A percentile compares a stretch with the other conserved stretches of the same genome.
Conservation (phyloP, 1,140 invertebrate genomes). For the Physella acuta region DNA sequence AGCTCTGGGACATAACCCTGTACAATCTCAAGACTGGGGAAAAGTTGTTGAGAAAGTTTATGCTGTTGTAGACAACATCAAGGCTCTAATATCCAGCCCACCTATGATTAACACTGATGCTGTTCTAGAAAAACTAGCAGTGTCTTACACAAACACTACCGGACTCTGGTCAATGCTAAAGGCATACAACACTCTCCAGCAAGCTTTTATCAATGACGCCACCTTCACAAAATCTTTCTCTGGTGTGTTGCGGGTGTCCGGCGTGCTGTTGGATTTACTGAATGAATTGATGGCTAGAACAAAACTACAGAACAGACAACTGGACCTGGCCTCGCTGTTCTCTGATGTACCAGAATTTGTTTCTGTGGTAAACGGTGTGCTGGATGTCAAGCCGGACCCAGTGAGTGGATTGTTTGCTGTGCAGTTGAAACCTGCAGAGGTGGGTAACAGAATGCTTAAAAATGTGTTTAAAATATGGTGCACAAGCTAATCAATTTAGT, state of each 20-base stretch:
- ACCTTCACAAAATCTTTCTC: background rate
- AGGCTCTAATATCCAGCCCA: conserved; percentile 2
- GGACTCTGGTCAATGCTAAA: background rate
- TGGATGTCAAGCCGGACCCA: conserved; percentile 12
- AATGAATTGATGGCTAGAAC: background rate
- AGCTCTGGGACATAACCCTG: background rate
- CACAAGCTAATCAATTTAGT: no score
- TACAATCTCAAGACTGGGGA: background rate
- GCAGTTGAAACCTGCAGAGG: background rate
- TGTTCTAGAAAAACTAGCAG: background rate
- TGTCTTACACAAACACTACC: background rate
- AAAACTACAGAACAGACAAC: background rate
- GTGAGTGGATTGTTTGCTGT: conserved; percentile 1
- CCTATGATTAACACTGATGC: background rate
- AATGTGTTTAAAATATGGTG: no score
- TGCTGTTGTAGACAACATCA: conserved; percentile 4
- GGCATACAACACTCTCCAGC: background rate
- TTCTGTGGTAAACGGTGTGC: background rate
- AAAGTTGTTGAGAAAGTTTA: background rate
- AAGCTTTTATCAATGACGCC: background rate
- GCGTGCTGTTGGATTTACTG: background rate
- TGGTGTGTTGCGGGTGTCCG: background rate
- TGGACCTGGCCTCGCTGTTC: conserved; percentile 6
- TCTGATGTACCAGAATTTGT: conserved; percentile 1
- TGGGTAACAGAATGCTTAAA: no score